Percentiles rank a stretch among this genome's conserved stretches.
Evolutionary conservation across 2,888 invertebrate genomes (phyloP).

Genomic region (Pterobdella sp.): DNA sequence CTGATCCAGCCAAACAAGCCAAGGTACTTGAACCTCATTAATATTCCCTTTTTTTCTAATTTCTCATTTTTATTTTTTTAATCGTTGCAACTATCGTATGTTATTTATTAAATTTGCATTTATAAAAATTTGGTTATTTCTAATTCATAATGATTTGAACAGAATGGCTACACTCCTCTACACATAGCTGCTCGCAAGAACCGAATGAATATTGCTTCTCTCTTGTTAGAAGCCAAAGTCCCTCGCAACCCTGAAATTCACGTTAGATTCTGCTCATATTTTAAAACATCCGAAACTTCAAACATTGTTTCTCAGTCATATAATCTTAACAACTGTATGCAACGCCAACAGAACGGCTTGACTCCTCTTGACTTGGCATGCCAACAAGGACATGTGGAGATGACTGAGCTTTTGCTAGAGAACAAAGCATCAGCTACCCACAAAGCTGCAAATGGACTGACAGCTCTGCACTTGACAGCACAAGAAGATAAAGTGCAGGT

Average conservation of each 20-base stretch:
- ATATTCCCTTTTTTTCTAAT: too few relatives aligned
- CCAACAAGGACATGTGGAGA: conserved; percentile 86
- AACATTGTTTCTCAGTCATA: neutral
- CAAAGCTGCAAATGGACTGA: conserved; percentile 87
- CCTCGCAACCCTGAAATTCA: conserved; percentile 53
- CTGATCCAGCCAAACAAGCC: conserved; percentile 8
- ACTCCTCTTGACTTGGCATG: conserved; percentile 88
- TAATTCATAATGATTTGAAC: neutral
- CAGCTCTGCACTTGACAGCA: conserved; percentile 90
- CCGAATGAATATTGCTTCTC: conserved; percentile 90
- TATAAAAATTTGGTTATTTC: neutral
- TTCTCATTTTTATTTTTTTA: too few relatives aligned
- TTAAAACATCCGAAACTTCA: neutral
- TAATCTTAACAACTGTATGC: neutral
- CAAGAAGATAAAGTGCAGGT: conserved; percentile 86
- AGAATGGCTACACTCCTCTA: conserved; percentile 92
- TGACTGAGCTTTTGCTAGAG: conserved; percentile 85
- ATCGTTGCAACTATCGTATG: too few relatives aligned
- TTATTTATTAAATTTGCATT: neutral
- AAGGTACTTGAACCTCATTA: too few relatives aligned
- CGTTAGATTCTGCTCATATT: neutral
- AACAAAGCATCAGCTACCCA: conserved; percentile 84
- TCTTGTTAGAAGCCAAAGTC: conserved; percentile 91
- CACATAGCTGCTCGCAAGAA: conserved; percentile 99
- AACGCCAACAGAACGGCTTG: conserved; percentile 62